These are phyloP conservation scores for Lochmaea capreae DNA, from an alignment of 2,888 invertebrate species.

Conservation along the genomic window DNA sequence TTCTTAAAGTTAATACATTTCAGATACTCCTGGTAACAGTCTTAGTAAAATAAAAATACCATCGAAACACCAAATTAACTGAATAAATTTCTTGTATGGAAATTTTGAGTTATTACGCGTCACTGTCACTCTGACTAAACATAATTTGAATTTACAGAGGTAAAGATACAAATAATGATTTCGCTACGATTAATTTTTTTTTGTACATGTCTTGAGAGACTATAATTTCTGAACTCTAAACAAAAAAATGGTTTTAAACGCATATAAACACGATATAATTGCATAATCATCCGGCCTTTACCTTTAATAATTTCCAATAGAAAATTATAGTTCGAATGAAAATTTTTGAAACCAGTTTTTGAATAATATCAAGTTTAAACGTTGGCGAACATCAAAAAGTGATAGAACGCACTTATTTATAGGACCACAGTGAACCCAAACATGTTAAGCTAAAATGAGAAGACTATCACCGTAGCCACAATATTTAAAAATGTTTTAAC, in stretches of 20 bases:
- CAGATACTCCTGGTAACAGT: constrained; percentile 17
- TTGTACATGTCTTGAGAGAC: background rate
- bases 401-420: constrained; percentile 1
- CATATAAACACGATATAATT: constrained; percentile 27
- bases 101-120: background rate
- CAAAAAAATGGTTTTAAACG: constrained; percentile 22
- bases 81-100: no score
- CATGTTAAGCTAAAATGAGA: no score
- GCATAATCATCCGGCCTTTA: constrained; percentile 8
- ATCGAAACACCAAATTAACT: no score
- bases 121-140: background rate
- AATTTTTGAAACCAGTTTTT: constrained; percentile 27
- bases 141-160: background rate
- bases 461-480: no score
- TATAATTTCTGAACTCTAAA: constrained; percentile 6
- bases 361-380: constrained; percentile 21
- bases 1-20: constrained; percentile 11
- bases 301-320: constrained; percentile 28
- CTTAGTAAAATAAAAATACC: background rate
- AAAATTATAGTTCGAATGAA: constrained; percentile 28
- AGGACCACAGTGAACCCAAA: constrained; percentile 19
- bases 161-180: background rate
- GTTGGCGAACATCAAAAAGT: background rate
- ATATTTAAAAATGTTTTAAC: no score
- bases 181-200: background rate